Conservation (phyloP, 2,888 invertebrate genomes). For the Pharmacophagus antenor region DNA sequence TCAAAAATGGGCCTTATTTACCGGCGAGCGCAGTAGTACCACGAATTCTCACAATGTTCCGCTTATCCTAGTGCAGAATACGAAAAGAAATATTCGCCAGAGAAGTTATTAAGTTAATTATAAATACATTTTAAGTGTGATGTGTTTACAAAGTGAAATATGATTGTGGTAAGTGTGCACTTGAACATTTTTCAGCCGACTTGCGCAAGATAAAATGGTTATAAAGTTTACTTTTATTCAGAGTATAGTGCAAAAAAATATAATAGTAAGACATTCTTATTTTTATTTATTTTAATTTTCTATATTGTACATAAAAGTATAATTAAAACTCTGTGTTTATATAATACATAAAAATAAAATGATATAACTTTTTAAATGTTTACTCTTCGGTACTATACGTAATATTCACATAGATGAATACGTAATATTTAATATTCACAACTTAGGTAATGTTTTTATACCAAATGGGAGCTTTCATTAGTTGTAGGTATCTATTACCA, state of each 20-base stretch:
- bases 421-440: too few species aligned
- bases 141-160: conserved; percentile 19
- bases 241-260: too few species aligned
- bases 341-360: too few species aligned
- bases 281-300: too few species aligned
- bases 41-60: conserved; percentile 36
- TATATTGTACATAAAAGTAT: not conserved
- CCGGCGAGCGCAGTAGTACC: conserved; percentile 43
- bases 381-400: not conserved
- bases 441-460: too few species aligned
- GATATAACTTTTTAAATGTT: too few species aligned
- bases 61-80: conserved; percentile 11
- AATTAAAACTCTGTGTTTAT: too few species aligned
- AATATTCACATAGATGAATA: not conserved
- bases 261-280: too few species aligned
- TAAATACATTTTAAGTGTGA: conserved; percentile 23
- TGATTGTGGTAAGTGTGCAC: conserved; percentile 31
- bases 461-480: too few species aligned
- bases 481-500: too few species aligned
- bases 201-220: not conserved
- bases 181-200: conserved; percentile 5
- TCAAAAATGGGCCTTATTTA: conserved; percentile 65
- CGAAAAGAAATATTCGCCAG: not conserved
- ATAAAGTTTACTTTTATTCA: too few species aligned
- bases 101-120: not conserved